These are phyloP conservation scores for Microtus pennsylvanicus DNA, from an alignment of 2,113 vertebrate species.

Conservation along the genomic window DNA sequence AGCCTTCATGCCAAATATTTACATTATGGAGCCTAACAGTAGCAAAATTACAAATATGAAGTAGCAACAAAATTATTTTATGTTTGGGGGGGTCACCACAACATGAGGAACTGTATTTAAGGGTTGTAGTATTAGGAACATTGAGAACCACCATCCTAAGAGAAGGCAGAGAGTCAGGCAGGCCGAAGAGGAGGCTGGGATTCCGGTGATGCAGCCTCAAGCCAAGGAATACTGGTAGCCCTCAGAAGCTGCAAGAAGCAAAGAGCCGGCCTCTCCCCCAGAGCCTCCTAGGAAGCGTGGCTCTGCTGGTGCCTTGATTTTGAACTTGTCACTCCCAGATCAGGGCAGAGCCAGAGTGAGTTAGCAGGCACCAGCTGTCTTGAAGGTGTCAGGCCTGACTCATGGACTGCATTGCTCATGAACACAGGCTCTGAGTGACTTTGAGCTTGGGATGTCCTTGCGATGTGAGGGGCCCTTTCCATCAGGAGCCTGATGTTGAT, in stretches of 20 bases:
- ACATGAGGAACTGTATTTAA: not conserved
- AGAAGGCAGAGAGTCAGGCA: not conserved
- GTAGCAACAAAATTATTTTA: not conserved
- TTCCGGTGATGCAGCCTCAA: not conserved
- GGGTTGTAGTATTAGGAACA: not conserved
- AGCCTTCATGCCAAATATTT: not conserved
- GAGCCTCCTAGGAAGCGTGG: not conserved
- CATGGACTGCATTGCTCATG: not conserved
- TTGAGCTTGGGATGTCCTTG: not conserved
- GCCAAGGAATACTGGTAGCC: not conserved
- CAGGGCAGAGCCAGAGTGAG: not conserved
- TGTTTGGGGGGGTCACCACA: not conserved
- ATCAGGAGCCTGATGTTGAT: not conserved
- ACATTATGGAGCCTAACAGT: not conserved
- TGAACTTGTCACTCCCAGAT: not conserved
- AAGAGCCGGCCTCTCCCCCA: not conserved
- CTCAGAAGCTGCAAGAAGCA: not conserved
- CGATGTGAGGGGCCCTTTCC: not conserved
- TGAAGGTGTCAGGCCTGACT: not conserved
- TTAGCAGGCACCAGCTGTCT: not conserved
- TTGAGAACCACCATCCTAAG: not conserved
- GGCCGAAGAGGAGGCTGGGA: not conserved
- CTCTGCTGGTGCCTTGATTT: not conserved
- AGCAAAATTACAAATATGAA: not conserved
- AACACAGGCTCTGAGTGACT: not conserved